A percentile compares a stretch with the other conserved stretches of the same genome.
Conservation (phyloP, 2,888 invertebrate genomes). For the Andrena trimmerana region DNA sequence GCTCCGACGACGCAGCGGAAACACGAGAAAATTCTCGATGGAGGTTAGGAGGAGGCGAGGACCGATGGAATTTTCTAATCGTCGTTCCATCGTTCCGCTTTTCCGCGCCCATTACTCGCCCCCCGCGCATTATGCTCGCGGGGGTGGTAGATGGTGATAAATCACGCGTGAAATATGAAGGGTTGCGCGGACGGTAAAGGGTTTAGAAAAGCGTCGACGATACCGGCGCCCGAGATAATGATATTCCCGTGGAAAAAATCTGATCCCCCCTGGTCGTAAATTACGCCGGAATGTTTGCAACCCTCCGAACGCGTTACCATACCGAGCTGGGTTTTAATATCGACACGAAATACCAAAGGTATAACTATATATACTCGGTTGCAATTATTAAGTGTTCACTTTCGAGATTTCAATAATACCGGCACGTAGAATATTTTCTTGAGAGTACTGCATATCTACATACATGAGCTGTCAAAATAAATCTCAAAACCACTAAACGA, state of each 20-base stretch:
- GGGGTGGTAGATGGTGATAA: conserved; percentile 33
- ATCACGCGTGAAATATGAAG: conserved; percentile 44
- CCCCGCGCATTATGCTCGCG: conserved; percentile 21
- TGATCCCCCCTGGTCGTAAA: not conserved
- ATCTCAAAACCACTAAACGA: not conserved
- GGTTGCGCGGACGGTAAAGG: conserved; percentile 8
- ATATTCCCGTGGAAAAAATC: not conserved
- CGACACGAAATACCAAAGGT: no score
- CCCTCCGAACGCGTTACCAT: not conserved
- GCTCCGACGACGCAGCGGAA: conserved; percentile 28
- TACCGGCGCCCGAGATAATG: conserved; percentile 4
- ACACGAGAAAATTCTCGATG: conserved; percentile 54
- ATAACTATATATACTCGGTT: no score
- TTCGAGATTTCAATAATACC: no score
- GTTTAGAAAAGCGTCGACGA: conserved; percentile 9
- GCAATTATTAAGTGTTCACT: no score
- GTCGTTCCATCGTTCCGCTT: conserved; percentile 77
- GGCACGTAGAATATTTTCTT: no score
- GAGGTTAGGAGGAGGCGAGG: conserved; percentile 31
- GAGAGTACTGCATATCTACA: not conserved
- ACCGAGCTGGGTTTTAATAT: no score
- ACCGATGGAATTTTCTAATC: conserved; percentile 82
- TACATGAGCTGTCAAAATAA: not conserved
- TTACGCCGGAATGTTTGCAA: not conserved
- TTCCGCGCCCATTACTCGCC: conserved; percentile 50